Percentiles rank a stretch among this genome's conserved stretches.
These are phyloP conservation scores for Drosophila anomelani DNA, from an alignment of 2,888 invertebrate species.

Conservation along the genomic window DNA sequence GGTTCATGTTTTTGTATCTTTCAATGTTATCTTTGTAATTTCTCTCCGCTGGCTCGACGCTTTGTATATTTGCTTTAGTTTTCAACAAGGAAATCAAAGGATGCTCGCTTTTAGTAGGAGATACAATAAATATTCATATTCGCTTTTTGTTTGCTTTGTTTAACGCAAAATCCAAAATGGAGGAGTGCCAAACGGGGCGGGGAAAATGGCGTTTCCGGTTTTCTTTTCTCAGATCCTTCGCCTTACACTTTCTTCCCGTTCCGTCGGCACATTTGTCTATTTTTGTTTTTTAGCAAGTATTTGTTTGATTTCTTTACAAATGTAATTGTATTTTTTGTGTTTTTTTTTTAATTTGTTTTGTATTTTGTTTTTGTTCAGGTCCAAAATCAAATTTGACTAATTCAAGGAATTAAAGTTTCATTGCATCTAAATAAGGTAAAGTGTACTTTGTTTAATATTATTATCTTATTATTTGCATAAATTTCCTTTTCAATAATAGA, in stretches of 20 bases:
- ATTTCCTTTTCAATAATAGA: constrained; percentile 75
- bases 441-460: constrained; percentile 76
- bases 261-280: constrained; percentile 57
- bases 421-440: constrained; percentile 80
- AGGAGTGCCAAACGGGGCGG: constrained; percentile 42
- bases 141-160: constrained; percentile 19
- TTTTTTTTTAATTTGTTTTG: constrained; percentile 22
- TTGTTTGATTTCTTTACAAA: constrained; percentile 50
- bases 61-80: constrained; percentile 78
- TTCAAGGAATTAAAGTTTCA: constrained; percentile 83
- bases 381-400: constrained; percentile 83
- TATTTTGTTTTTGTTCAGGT: constrained; percentile 74
- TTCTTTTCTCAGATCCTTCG: constrained; percentile 12
- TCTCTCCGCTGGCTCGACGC: constrained; percentile 56
- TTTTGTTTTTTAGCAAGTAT: constrained; percentile 53
- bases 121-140: constrained; percentile 66
- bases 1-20: constrained; percentile 83
- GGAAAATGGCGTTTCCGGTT: constrained; percentile 1
- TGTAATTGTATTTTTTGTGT: constrained; percentile 53
- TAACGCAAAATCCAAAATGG: constrained; percentile 61
- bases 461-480: constrained; percentile 68
- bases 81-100: constrained; percentile 76
- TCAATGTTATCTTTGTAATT: constrained; percentile 78
- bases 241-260: constrained; percentile 16
- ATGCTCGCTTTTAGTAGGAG: constrained; percentile 46